Percentiles rank a stretch among this genome's conserved stretches.
Evolutionary conservation across 2,888 invertebrate species (phyloP).

Genomic region (Hirudinaria manillensis): DNA sequence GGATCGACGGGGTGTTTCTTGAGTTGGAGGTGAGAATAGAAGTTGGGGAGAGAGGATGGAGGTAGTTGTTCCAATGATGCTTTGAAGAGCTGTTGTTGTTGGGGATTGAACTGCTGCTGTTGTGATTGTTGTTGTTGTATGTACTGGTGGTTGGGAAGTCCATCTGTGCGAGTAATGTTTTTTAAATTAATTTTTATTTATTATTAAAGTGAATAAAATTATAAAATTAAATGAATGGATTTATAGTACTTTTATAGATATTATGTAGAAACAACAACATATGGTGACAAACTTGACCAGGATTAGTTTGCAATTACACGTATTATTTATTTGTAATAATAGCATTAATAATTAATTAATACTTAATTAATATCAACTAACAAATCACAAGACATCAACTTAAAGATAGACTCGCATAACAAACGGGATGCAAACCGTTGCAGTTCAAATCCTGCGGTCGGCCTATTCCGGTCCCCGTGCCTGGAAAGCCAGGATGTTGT

Average conservation of each 20-base stretch:
- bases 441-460: neutral
- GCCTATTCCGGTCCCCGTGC: neutral
- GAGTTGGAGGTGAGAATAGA: conserved; percentile 5
- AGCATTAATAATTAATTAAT: too few relatives aligned
- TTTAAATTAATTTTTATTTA: too few relatives aligned
- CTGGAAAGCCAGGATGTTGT: neutral
- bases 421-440: neutral
- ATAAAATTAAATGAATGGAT: too few relatives aligned
- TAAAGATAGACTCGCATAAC: too few relatives aligned
- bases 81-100: conserved; percentile 4
- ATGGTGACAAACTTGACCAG: too few relatives aligned
- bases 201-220: too few relatives aligned
- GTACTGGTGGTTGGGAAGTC: conserved; percentile 3
- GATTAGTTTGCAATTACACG: too few relatives aligned
- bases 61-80: neutral
- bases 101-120: conserved; percentile 11
- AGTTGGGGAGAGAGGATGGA: neutral
- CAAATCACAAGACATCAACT: too few relatives aligned
- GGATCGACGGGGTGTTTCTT: neutral
- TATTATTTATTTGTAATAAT: too few relatives aligned
- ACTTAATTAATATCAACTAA: too few relatives aligned
- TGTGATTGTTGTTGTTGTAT: conserved; percentile 23
- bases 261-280: too few relatives aligned
- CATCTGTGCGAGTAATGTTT: neutral
- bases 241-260: too few relatives aligned